Conservation (phyloP, 2,888 invertebrate genomes). For the Galeruca laticollis region DNA sequence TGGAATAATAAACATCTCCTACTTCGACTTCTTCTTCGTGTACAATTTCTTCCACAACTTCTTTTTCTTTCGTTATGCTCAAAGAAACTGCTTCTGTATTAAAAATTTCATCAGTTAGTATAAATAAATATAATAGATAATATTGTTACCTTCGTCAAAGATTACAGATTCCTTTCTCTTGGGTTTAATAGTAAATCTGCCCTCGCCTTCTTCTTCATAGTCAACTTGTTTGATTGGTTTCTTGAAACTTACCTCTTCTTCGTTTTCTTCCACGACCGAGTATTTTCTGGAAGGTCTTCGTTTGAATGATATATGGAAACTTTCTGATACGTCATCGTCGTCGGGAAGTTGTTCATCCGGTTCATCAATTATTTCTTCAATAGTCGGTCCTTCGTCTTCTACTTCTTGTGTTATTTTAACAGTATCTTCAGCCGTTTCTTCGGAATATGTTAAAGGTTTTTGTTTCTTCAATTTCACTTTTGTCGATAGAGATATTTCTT, state of each 20-base stretch:
- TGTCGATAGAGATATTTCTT: conserved; percentile 88
- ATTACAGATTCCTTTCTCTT: conserved; percentile 77
- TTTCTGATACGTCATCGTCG: conserved; percentile 71
- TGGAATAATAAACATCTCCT: conserved; percentile 85
- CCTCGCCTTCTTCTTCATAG: conserved; percentile 79
- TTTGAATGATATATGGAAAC: conserved; percentile 67
- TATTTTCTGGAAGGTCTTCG: conserved; percentile 68
- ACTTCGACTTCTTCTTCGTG: conserved; percentile 70
- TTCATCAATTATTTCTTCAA: conserved; percentile 76
- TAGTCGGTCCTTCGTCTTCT: conserved; percentile 73
- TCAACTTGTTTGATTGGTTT: conserved; percentile 64
- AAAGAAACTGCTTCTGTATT: conserved; percentile 64
- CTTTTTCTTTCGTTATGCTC: conserved; percentile 67
- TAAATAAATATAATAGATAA: conserved; percentile 1
- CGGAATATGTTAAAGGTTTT: conserved; percentile 79
- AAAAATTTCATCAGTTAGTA: conserved; percentile 11
- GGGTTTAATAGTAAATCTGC: conserved; percentile 78
- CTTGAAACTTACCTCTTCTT: conserved; percentile 72
- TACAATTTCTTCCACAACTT: conserved; percentile 63
- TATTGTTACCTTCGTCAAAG: conserved; percentile 74
- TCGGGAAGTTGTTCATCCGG: conserved; percentile 71
- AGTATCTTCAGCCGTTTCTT: conserved; percentile 83
- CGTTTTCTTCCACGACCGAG: conserved; percentile 74
- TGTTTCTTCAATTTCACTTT: conserved; percentile 84
- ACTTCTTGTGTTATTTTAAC: conserved; percentile 77